These are phyloP conservation scores for Pyrochroa serraticornis DNA, from an alignment of 2,888 invertebrate species.

Conservation along the genomic window DNA sequence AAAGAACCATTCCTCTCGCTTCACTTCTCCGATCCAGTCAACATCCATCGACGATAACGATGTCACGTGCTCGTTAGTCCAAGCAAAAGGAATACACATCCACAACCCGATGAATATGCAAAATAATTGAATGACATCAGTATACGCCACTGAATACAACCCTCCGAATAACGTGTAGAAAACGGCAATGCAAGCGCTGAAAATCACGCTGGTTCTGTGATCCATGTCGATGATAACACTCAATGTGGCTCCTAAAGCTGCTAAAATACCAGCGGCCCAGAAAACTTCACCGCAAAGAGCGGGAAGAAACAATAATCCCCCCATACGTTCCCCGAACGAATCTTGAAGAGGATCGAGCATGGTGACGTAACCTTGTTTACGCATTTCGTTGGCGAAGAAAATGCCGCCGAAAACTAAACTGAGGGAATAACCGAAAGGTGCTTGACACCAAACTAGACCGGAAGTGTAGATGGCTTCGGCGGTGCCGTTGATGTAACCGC, in stretches of 20 bases:
- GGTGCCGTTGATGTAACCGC: slow-evolving; percentile 99
- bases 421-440: slow-evolving; percentile 97
- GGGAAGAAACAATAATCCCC: slow-evolving; percentile 93
- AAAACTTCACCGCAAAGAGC: slow-evolving; percentile 98
- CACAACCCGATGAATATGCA: slow-evolving; percentile 98
- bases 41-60: slow-evolving; percentile 82
- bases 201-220: slow-evolving; percentile 88
- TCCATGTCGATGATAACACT: slow-evolving; percentile 97
- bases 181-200: slow-evolving; percentile 95
- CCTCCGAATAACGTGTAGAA: slow-evolving; percentile 98
- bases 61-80: slow-evolving; percentile 84
- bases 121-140: slow-evolving; percentile 96
- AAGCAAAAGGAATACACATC: slow-evolving; percentile 97
- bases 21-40: slow-evolving; percentile 87
- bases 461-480: slow-evolving; percentile 95
- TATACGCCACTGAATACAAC: slow-evolving; percentile 97
- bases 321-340: slow-evolving; percentile 96
- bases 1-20: slow-evolving; percentile 74
- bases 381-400: slow-evolving; percentile 98
- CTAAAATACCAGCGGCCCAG: slow-evolving; percentile 98
- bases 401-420: slow-evolving; percentile 95
- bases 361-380: slow-evolving; percentile 96
- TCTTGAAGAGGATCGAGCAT: slow-evolving; percentile 99
- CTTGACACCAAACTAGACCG: slow-evolving; percentile 97
- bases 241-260: slow-evolving; percentile 94